Percentiles rank a stretch among this genome's conserved stretches.
Evolutionary conservation across 2,888 invertebrate species (phyloP).

Genomic region (Cheilosia pagana): DNA sequence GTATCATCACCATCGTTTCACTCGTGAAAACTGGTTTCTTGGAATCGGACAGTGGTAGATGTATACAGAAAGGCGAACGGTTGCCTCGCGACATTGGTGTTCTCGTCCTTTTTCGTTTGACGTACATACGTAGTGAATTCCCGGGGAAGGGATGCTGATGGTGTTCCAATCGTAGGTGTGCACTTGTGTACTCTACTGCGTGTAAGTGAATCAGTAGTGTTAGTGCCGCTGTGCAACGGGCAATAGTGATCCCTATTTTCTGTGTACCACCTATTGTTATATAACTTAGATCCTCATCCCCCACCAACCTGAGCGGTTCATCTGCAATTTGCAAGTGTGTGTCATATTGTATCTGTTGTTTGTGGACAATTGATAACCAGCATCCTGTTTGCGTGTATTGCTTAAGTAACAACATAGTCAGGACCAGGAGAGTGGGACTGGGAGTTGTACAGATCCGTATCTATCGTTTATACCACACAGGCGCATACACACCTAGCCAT

Average conservation of each 20-base stretch:
- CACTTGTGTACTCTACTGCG: not conserved
- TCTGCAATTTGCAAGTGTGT: not conserved
- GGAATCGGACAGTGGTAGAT: not conserved
- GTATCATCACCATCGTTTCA: not conserved
- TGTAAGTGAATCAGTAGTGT: not conserved
- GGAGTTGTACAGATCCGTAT: not conserved
- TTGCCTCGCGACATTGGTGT: slow-evolving; percentile 34
- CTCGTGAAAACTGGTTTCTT: not conserved
- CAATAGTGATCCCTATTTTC: not conserved
- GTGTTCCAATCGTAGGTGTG: not conserved
- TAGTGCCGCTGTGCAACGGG: not conserved
- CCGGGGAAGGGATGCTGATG: not conserved
- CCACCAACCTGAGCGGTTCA: not conserved
- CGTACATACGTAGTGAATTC: not conserved
- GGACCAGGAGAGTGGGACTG: not conserved
- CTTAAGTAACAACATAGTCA: not conserved
- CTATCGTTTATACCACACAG: too few species aligned
- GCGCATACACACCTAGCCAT: too few species aligned
- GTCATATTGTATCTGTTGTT: not conserved
- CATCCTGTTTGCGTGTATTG: not conserved
- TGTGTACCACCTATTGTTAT: not conserved
- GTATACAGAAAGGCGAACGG: slow-evolving; percentile 19
- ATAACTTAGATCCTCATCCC: not conserved
- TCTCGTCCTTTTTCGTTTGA: not conserved
- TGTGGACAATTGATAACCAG: not conserved